Conservation (phyloP, 2,113 vertebrate species). For the Rhinichthys klamathensis region DNA sequence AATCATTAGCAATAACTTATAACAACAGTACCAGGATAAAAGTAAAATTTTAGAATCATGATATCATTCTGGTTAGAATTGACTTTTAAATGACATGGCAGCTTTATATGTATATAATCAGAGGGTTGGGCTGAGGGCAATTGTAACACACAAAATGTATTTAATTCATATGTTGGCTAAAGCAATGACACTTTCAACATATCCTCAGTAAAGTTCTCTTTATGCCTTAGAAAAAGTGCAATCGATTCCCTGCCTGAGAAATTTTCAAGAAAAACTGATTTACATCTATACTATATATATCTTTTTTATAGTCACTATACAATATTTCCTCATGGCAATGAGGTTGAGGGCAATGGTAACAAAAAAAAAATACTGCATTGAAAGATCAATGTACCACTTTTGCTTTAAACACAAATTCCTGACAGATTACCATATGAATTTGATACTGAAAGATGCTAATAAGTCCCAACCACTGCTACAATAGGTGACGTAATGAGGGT, state of each 20-base stretch:
- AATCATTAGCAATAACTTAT: conserved; percentile 19
- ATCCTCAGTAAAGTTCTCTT: not conserved
- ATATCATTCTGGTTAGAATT: not conserved
- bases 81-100: not conserved
- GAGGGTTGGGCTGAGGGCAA: not conserved
- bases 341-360: not conserved
- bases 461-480: not conserved
- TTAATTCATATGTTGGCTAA: not conserved
- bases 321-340: not conserved
- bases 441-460: not conserved
- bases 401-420: not conserved
- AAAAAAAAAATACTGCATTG: not conserved
- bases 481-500: not conserved
- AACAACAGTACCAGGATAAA: not conserved
- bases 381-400: not conserved
- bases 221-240: not conserved
- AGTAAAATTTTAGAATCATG: not conserved
- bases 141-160: not conserved
- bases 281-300: too few relatives aligned
- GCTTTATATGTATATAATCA: not conserved
- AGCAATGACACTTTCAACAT: not conserved
- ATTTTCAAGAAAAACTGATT: not conserved
- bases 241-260: not conserved
- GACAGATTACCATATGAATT: not conserved
- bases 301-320: not conserved